Evolutionary conservation across 2,888 invertebrate genomes (phyloP).

Genomic region (Stenodera caucasica): DNA sequence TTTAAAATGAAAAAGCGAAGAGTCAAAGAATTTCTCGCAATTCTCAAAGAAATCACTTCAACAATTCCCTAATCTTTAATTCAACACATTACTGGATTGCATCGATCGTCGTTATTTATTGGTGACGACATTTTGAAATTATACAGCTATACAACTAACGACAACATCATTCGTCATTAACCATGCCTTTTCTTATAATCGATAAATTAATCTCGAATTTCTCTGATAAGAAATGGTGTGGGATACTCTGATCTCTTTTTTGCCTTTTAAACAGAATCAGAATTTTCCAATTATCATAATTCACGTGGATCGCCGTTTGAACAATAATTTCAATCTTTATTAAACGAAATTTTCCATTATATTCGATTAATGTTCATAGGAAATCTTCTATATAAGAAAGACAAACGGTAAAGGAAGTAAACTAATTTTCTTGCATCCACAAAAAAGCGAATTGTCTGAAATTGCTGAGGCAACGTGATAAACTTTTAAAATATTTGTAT

Average conservation of each 20-base stretch:
- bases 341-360: conserved; percentile 16
- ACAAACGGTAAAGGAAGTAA: background rate
- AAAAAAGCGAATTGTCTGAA: too few relatives aligned
- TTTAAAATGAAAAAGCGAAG: conserved; percentile 20
- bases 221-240: too few relatives aligned
- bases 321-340: background rate
- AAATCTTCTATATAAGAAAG: conserved; percentile 1
- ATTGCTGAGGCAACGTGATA: background rate
- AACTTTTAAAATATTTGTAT: background rate
- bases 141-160: too few relatives aligned
- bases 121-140: conserved; percentile 4
- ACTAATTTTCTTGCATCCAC: background rate
- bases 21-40: conserved; percentile 5
- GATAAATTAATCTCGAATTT: conserved; percentile 19
- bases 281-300: conserved; percentile 28
- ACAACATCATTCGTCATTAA: too few relatives aligned
- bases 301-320: conserved; percentile 11
- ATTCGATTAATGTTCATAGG: conserved; percentile 9
- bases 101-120: background rate
- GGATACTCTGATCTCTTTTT: too few relatives aligned
- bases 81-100: conserved; percentile 27
- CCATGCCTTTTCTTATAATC: background rate
- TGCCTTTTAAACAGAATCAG: conserved; percentile 19
- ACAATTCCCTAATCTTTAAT: conserved; percentile 29
- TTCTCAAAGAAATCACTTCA: background rate